Conservation (phyloP, 2,888 invertebrate species). For the Philonicus albiceps region DNA sequence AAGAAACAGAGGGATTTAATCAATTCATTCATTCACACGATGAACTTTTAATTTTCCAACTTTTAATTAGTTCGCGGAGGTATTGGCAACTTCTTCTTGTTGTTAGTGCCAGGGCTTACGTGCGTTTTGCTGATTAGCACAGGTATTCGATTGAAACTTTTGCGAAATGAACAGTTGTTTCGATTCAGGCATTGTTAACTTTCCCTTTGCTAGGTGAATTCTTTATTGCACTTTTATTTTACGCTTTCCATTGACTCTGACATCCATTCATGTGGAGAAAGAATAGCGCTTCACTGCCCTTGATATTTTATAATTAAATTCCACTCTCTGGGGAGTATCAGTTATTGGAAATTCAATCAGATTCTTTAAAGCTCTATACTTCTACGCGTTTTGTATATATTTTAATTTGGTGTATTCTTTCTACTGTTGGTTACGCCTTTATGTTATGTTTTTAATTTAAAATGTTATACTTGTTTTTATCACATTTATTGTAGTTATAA, state of each 20-base stretch:
- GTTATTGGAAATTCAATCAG: neutral
- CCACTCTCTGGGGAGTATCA: neutral
- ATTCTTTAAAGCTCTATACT: neutral
- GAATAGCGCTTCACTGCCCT: neutral
- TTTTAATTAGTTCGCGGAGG: slow-evolving; percentile 8
- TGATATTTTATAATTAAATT: neutral
- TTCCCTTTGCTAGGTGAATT: neutral
- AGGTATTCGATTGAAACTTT: neutral
- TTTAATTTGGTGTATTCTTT: neutral
- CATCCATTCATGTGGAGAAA: neutral
- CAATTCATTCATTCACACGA: neutral
- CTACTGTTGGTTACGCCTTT: too few species aligned
- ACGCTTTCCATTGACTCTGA: neutral
- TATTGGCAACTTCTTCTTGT: neutral
- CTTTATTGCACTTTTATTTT: neutral
- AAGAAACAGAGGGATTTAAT: neutral
- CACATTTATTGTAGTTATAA: too few species aligned
- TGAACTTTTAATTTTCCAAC: neutral
- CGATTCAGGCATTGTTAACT: neutral
- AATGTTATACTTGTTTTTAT: too few species aligned
- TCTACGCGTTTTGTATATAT: neutral
- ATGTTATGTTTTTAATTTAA: too few species aligned
- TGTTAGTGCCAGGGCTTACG: neutral
- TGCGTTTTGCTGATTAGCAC: neutral
- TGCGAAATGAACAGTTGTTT: neutral